Base-by-base conservation (phyloP, 2,888 invertebrate species). In the Temnothorax rugatulus region DNA sequence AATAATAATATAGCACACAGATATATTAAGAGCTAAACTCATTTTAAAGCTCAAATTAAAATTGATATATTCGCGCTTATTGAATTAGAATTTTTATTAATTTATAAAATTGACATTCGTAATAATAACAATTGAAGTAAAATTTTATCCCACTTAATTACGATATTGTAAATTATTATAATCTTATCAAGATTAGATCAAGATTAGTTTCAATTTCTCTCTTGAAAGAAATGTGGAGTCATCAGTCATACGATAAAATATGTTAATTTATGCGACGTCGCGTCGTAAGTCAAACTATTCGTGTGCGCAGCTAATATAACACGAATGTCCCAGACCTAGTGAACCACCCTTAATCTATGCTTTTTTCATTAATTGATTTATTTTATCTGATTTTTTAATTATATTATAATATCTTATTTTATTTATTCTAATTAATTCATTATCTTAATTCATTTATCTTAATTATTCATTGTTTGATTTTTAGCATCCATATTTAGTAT, bases 231-330 rank as follows among this genome's bases (percentile, higher is more conserved):
- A 44, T n/a, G 8, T 47, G 9, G 18, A 54, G 13, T 34, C 41
- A 44, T 50, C 3, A 21, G 7, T 13, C 41, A 11, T 18, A n/a
- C 29, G n/a, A 41, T 68, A 68, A 77, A 29, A 57, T 64, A 77
- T 77, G 77, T 54, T 77, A 44, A 77, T 68, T 57, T 77, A 77
- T 66, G 29, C 77, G n/a, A 57, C 2, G 29, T 29, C 29, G 29
- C 29, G 3, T 66, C n/a, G 5, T 54, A 21, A 77, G 4, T 54
- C 68, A 21, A 66, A 66, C 5, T 29, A 7, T n/a, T 52, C 25
- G 1, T 34, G 29, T 77, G 11, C n/a, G 29, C 41, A 21, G 15
- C 29, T 68, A 68, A 54, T 41, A 25, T n/a, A 25, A 41, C 41
- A 66, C 18, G 29, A 77, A 44, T 52, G 38, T 54, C 4, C 8